These are phyloP conservation scores for Tetramorium bicarinatum DNA, from an alignment of 2,888 invertebrate genomes.

Conservation along the genomic window DNA sequence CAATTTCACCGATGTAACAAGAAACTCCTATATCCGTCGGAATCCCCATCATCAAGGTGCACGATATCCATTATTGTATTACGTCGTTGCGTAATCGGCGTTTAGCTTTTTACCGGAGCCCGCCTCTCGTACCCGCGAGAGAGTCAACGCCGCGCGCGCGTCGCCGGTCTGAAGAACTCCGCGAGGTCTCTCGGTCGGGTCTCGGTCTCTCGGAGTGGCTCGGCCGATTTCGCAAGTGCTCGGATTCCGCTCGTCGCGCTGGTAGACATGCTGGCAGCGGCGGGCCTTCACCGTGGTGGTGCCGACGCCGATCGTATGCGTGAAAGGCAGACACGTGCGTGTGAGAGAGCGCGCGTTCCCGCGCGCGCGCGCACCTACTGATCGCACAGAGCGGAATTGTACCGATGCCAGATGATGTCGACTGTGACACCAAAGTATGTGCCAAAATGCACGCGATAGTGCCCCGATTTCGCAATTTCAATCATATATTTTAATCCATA, in stretches of 20 bases:
- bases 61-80: conserved; percentile 74
- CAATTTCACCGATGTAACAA: conserved; percentile 51
- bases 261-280: conserved; percentile 78
- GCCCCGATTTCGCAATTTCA: conserved; percentile 12
- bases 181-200: conserved; percentile 30
- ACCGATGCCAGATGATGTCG: conserved; percentile 23
- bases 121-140: conserved; percentile 54
- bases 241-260: conserved; percentile 60
- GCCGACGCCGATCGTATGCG: conserved; percentile 44
- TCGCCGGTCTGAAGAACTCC: conserved; percentile 27
- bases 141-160: neutral
- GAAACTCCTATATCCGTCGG: conserved; percentile 65
- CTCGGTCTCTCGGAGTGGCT: conserved; percentile 59
- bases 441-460: conserved; percentile 16
- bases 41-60: conserved; percentile 64
- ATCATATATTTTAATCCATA: neutral
- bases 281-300: conserved; percentile 67
- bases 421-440: neutral
- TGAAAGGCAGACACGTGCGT: conserved; percentile 58
- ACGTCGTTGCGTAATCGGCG: conserved; percentile 72
- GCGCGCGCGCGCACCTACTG: conserved; percentile 1
- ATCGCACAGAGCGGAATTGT: neutral
- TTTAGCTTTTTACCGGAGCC: conserved; percentile 70
- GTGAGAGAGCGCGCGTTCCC: neutral
- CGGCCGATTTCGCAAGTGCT: conserved; percentile 64